Base-by-base conservation (phyloP, 2,888 invertebrate species). In the Sthenelais limicola region DNA sequence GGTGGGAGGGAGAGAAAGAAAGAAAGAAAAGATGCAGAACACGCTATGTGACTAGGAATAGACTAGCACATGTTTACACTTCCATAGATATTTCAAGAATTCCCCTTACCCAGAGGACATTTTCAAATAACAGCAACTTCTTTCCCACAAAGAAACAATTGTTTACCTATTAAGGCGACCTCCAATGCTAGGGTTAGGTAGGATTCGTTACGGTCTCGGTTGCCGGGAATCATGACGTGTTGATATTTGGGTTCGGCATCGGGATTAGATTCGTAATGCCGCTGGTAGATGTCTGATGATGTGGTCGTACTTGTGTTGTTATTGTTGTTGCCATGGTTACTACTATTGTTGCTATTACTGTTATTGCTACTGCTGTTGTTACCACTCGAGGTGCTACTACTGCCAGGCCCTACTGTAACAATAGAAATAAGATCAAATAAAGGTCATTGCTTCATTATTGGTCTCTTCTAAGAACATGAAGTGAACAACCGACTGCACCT, bases 211-310 rank as follows among this genome's bases (percentile, higher is more conserved):
- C 92, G 91, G 86, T 93, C 93, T 73, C 92, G 90, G 68, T 92
- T 92, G 71, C 92, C 92, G 0, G 93, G 92, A 24, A 94, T 92
- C 0, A 92, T 91, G 3, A 93, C 92, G 84, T 94, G 94, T 80
- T 93, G 92, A 82, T 93, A 94, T 49, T 90, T 85, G 30, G 52
- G 24, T 7, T 43, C 51, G 24, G 58, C n/a, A 58, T 73, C 68
- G 21, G 68, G 43, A 21, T 54, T 24, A 12, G 38, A 49, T 28
- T 51, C 48, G 33, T 32, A 43, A 21, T 62, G 62, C 15, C 62
- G 35, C 81, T 69, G 78, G 80, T 32, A 81, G 76, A 28, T 79
- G 78, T 70, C 51, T 5, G 43, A 43, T 33, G 67, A 56, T 30
- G 58, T 67, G 43, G 35, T 47, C 32, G 58, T 71, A 33, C 52